A percentile compares a stretch with the other conserved stretches of the same genome.
These are phyloP conservation scores for Epinotia ramella DNA, from an alignment of 2,888 invertebrate genomes.

Conservation along the genomic window DNA sequence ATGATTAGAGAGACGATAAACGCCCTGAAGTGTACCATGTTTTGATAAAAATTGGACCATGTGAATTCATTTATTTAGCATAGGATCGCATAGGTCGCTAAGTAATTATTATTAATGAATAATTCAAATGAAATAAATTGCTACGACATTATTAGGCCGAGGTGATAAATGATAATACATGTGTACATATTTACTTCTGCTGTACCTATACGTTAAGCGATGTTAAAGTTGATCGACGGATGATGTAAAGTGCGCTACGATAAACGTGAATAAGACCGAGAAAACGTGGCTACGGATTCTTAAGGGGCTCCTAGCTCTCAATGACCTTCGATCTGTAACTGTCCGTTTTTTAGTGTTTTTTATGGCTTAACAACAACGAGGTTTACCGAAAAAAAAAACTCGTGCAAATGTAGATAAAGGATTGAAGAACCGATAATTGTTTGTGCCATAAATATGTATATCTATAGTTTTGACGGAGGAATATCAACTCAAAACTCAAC, in stretches of 20 bases:
- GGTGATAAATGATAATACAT: no score
- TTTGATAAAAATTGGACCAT: constrained; percentile 11
- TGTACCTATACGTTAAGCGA: neutral
- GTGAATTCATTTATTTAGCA: neutral
- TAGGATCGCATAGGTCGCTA: neutral
- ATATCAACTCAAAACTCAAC: no score
- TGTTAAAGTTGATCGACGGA: neutral
- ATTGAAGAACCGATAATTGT: no score
- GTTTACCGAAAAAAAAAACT: no score
- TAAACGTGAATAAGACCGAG: neutral
- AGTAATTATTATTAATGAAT: neutral
- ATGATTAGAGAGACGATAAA: constrained; percentile 22
- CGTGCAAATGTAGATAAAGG: no score
- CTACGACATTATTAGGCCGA: neutral
- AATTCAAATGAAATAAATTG: neutral
- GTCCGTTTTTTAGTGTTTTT: no score
- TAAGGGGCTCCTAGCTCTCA: no score
- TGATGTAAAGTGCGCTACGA: neutral
- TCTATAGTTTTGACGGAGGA: no score
- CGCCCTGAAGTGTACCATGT: neutral
- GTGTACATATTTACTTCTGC: neutral
- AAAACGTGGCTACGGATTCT: neutral
- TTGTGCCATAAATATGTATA: no score
- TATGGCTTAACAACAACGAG: no score
- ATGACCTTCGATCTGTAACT: no score